These are phyloP conservation scores for Diarsia mendica DNA, from an alignment of 2,888 invertebrate genomes.

Conservation along the genomic window DNA sequence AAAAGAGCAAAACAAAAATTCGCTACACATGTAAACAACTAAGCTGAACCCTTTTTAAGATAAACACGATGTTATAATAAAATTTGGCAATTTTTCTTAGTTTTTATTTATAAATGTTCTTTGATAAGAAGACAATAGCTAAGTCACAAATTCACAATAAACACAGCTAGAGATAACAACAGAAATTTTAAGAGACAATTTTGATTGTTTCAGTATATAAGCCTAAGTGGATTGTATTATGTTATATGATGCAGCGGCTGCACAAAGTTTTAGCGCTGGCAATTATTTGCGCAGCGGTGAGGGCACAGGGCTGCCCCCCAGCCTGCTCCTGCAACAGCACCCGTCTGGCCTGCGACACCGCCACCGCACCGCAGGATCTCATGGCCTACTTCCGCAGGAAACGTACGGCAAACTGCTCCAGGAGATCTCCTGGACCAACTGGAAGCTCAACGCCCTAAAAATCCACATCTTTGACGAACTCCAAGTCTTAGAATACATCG, in stretches of 20 bases:
- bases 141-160: conserved; percentile 38
- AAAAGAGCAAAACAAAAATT: conserved; percentile 4
- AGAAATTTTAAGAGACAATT: conserved; percentile 56
- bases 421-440: conserved; percentile 90
- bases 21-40: background rate
- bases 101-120: conserved; percentile 11
- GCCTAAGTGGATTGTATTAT: conserved; percentile 89
- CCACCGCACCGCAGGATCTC: conserved; percentile 73
- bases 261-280: conserved; percentile 88
- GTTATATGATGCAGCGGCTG: conserved; percentile 76
- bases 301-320: conserved; percentile 77
- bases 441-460: conserved; percentile 87
- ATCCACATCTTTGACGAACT: conserved; percentile 85
- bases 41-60: conserved; percentile 3
- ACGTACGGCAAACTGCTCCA: conserved; percentile 78
- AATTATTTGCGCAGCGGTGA: conserved; percentile 85
- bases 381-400: conserved; percentile 65
- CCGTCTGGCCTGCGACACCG: conserved; percentile 77
- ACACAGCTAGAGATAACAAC: conserved; percentile 36
- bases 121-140: conserved; percentile 8
- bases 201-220: conserved; percentile 88
- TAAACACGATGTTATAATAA: background rate
- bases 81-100: background rate
- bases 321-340: conserved; percentile 80
- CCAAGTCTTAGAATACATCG: conserved; percentile 87